Conservation (phyloP, 53 echinoderm and acorn worm species). For the Henricia sp. region DNA sequence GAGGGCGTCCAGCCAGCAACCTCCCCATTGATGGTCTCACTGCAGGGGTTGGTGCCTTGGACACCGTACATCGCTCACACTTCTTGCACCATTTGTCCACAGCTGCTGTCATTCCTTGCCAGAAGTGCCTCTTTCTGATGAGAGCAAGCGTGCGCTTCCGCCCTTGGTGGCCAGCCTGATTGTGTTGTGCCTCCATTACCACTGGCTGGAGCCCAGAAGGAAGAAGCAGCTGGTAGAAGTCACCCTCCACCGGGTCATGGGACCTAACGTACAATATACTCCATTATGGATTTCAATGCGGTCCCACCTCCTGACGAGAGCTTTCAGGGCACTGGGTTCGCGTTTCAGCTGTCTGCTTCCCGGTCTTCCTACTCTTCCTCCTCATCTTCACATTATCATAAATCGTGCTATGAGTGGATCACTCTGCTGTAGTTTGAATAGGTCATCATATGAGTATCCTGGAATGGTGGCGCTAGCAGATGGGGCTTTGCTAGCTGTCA, state of each 20-base stretch:
- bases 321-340: slow-evolving; percentile 31
- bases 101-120: slow-evolving; percentile 46
- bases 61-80: slow-evolving; percentile 42
- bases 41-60: slow-evolving; percentile 15
- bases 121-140: slow-evolving; percentile 31
- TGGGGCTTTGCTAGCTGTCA: not conserved
- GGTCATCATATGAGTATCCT: not conserved
- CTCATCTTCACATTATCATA: slow-evolving; percentile 13
- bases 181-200: slow-evolving; percentile 38
- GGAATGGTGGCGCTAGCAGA: not conserved
- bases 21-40: slow-evolving; percentile 16
- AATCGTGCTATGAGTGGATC: slow-evolving; percentile 6
- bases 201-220: slow-evolving; percentile 22
- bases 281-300: slow-evolving; percentile 2
- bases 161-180: slow-evolving; percentile 59
- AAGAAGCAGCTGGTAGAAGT: slow-evolving; percentile 16
- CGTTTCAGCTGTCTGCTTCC: slow-evolving; percentile 28
- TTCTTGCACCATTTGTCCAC: slow-evolving; percentile 58
- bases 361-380: slow-evolving; percentile 8
- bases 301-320: slow-evolving; percentile 50
- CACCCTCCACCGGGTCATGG: slow-evolving; percentile 13
- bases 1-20: slow-evolving; percentile 37
- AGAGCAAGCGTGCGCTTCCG: slow-evolving; percentile 51
- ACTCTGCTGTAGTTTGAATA: slow-evolving; percentile 8
- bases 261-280: not conserved